Percentiles rank a stretch among this genome's conserved stretches.
These are phyloP conservation scores for Chrysochloris asiatica DNA, from an alignment of 2,113 vertebrate genomes.

Conservation along the genomic window DNA sequence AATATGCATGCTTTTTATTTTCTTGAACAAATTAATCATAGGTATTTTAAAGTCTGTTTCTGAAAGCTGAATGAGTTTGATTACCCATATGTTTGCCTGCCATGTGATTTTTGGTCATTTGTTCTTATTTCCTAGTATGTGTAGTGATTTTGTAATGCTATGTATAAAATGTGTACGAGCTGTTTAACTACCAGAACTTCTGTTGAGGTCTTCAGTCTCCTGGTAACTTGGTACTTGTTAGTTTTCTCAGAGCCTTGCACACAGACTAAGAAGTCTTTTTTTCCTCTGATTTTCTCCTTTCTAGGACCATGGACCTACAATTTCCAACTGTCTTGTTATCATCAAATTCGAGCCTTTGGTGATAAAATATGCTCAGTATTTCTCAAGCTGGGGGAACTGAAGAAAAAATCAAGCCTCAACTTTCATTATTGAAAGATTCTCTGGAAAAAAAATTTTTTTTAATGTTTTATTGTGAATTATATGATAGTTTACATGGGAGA, in stretches of 20 bases:
- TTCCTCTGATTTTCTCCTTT: neutral
- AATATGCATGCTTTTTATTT: neutral
- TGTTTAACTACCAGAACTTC: neutral
- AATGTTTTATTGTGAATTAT: no score
- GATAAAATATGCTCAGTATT: no score
- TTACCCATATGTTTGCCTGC: neutral
- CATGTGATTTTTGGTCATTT: neutral
- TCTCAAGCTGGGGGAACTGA: no score
- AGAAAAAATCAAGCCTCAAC: no score
- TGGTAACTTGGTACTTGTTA: neutral
- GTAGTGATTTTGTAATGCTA: neutral
- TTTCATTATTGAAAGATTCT: no score
- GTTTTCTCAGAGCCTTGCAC: neutral
- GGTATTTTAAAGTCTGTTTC: constrained; percentile 17
- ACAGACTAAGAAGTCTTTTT: neutral
- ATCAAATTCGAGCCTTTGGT: neutral
- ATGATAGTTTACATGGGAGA: no score
- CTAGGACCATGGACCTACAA: neutral
- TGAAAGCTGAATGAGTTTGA: neutral
- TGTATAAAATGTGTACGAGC: neutral
- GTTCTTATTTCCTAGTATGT: neutral
- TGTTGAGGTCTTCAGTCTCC: neutral
- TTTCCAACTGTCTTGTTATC: neutral
- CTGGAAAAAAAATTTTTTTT: no score
- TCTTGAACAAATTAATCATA: neutral